Evolutionary conservation across 2,113 vertebrate species (phyloP).

Genomic region (Mohoua ochrocephala): DNA sequence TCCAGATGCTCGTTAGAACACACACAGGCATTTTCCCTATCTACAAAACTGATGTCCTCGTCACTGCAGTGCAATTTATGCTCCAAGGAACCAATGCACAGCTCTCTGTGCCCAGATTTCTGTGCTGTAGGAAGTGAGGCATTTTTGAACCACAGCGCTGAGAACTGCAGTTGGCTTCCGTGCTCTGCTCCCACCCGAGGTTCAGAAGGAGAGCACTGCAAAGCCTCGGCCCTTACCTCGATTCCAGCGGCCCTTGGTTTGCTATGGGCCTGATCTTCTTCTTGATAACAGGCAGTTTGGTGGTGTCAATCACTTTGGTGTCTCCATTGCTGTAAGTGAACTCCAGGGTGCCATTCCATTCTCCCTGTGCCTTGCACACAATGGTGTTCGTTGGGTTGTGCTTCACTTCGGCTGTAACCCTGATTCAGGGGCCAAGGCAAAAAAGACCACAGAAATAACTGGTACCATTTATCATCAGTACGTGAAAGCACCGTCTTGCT

Average conservation of each 20-base stretch:
- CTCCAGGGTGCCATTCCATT: constrained; percentile 92
- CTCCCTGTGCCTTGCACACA: constrained; percentile 91
- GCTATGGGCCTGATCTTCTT: constrained; percentile 86
- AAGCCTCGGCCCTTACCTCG: constrained; percentile 73
- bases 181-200: rapidly evolving
- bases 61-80: neutral
- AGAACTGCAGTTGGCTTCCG: neutral
- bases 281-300: constrained; percentile 79
- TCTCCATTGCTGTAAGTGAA: constrained; percentile 92
- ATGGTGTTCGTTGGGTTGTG: constrained; percentile 89
- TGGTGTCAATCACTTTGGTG: constrained; percentile 90
- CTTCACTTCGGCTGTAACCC: constrained; percentile 93
- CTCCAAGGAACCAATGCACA: neutral
- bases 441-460: neutral
- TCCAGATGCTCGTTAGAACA: neutral
- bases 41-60: rapidly evolving
- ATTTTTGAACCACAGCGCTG: neutral
- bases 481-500: neutral
- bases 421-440: neutral
- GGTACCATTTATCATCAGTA: neutral
- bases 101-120: neutral
- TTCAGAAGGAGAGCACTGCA: neutral
- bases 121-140: neutral
- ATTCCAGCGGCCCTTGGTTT: constrained; percentile 85
- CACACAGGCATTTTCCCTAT: neutral